Conservation (phyloP, 2,113 vertebrate species). For the Struthidea cinerea region DNA sequence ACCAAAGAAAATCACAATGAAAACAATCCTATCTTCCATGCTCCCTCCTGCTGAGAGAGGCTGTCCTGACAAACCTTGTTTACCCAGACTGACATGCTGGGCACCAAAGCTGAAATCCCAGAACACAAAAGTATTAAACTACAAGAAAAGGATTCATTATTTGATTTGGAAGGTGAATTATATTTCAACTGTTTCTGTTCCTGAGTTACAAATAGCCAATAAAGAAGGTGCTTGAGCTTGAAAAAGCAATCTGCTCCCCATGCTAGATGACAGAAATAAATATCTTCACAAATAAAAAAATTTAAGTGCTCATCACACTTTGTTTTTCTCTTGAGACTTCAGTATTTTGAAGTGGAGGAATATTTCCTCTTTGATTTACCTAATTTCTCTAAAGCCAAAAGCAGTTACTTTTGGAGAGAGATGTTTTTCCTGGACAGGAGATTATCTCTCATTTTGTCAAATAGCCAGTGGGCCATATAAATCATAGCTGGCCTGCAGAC, state of each 20-base stretch:
- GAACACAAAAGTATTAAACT: background rate
- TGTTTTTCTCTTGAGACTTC: background rate
- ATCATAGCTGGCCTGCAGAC: background rate
- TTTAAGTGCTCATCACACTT: background rate
- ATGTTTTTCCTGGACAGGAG: background rate
- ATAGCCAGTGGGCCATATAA: background rate
- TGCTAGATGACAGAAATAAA: background rate
- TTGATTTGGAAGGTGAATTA: background rate
- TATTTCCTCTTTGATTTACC: background rate
- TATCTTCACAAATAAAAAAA: background rate
- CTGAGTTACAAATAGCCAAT: background rate
- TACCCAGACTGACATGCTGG: background rate
- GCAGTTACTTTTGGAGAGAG: background rate
- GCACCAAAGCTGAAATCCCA: background rate
- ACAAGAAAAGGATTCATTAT: background rate
- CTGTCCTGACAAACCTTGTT: background rate
- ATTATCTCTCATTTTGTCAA: background rate
- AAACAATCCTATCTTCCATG: accelerated
- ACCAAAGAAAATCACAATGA: background rate
- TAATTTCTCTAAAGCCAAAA: background rate
- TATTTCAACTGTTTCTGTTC: background rate
- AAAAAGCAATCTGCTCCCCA: background rate
- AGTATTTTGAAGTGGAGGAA: background rate
- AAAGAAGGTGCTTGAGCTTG: background rate
- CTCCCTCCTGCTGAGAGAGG: background rate